A percentile compares a stretch with the other conserved stretches of the same genome.
Conservation (phyloP, 1,140 invertebrate species). For the Drosophila subpulchrella region DNA sequence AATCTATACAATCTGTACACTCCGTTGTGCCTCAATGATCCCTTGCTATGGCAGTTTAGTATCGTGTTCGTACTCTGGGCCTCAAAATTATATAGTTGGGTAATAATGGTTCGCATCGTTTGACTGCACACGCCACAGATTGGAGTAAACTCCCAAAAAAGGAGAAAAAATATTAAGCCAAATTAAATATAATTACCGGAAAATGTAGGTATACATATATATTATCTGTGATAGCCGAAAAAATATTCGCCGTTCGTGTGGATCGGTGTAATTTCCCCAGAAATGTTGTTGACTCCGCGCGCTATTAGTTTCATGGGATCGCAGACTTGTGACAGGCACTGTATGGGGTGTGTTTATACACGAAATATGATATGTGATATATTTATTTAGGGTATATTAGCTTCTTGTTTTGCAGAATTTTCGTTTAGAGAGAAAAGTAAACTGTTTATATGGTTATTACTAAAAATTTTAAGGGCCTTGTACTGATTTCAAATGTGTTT, state of each 20-base stretch:
- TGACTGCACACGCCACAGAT: slow-evolving; percentile 64
- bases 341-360: slow-evolving; percentile 1
- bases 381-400: neutral
- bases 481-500: neutral
- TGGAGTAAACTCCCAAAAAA: slow-evolving; percentile 29
- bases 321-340: slow-evolving; percentile 30
- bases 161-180: slow-evolving; percentile 57
- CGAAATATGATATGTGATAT: slow-evolving; percentile 8
- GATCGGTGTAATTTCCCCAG: slow-evolving; percentile 32
- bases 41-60: slow-evolving; percentile 39
- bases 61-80: slow-evolving; percentile 49
- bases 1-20: slow-evolving; percentile 9
- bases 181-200: slow-evolving; percentile 82
- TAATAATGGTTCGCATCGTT: slow-evolving; percentile 67
- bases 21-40: slow-evolving; percentile 47
- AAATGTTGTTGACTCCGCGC: slow-evolving; percentile 55
- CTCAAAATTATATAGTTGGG: slow-evolving; percentile 58
- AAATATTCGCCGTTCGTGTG: slow-evolving; percentile 8
- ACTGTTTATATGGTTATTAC: neutral
- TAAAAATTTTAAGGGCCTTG: neutral
- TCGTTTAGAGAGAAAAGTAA: neutral
- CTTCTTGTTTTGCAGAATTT: slow-evolving; percentile 5
- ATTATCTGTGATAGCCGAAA: slow-evolving; percentile 24
- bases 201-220: slow-evolving; percentile 54
- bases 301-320: slow-evolving; percentile 54